These are phyloP conservation scores for Ctenosaura bakeri DNA, from an alignment of 2,797 vertebrate genomes.

Conservation along the genomic window DNA sequence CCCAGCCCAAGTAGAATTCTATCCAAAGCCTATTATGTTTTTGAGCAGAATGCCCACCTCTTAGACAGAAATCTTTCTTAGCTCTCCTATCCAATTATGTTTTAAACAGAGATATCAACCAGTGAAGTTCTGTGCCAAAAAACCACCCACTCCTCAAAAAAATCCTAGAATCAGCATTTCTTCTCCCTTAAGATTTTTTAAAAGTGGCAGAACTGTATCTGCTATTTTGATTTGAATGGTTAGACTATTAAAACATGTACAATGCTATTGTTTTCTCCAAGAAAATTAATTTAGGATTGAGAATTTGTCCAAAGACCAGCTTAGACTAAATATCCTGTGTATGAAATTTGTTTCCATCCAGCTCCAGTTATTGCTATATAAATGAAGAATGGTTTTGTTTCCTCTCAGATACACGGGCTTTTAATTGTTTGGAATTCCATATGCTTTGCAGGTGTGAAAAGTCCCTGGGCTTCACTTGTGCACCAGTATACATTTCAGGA, in stretches of 20 bases:
- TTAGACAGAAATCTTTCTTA: neutral
- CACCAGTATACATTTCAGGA: slow-evolving; percentile 65
- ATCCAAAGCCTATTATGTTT: too few species aligned
- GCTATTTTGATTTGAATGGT: neutral
- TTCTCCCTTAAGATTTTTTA: neutral
- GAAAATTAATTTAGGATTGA: neutral
- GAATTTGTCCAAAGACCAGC: neutral
- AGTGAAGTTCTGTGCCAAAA: neutral
- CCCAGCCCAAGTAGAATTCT: too few species aligned
- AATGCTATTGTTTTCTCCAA: neutral
- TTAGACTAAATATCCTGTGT: slow-evolving; percentile 13
- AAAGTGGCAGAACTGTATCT: neutral
- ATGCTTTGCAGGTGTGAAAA: slow-evolving; percentile 66
- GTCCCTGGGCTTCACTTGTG: slow-evolving; percentile 26
- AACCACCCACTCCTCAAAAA: too few species aligned
- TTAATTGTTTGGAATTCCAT: slow-evolving; percentile 71
- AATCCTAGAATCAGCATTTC: neutral
- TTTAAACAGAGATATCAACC: neutral
- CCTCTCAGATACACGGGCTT: slow-evolving; percentile 51
- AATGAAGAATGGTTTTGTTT: neutral
- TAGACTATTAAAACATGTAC: neutral
- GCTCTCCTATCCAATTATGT: too few species aligned
- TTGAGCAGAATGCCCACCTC: too few species aligned
- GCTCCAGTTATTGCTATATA: slow-evolving; percentile 14
- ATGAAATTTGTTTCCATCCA: slow-evolving; percentile 23